Conservation (phyloP, 1,140 invertebrate species). For the Papilio xuthus region DNA sequence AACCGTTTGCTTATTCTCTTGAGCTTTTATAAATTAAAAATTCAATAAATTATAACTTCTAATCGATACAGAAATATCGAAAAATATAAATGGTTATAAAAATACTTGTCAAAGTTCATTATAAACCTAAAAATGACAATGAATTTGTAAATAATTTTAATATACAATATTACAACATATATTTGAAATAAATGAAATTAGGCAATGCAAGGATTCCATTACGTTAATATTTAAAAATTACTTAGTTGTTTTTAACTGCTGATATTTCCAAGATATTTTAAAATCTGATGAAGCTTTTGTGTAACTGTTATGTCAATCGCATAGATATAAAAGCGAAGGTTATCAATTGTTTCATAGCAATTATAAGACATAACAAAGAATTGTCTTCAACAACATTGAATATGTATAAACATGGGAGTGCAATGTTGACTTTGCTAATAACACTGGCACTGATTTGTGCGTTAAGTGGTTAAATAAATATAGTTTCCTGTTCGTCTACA, state of each 20-base stretch:
- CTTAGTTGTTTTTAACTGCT: no score
- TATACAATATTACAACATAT: no score
- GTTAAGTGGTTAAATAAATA: background rate
- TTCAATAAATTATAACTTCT: background rate
- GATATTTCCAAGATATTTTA: no score
- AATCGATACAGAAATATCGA: background rate
- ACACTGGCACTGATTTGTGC: background rate
- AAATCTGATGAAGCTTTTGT: background rate
- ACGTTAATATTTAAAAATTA: no score
- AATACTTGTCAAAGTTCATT: background rate
- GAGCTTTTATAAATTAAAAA: background rate
- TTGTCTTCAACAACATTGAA: background rate
- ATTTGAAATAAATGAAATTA: no score
- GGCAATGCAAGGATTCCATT: no score
- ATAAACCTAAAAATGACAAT: background rate
- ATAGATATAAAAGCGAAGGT: background rate
- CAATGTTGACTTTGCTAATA: slow-evolving; percentile 3
- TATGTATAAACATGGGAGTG: background rate
- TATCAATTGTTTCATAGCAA: background rate
- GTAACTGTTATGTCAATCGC: background rate
- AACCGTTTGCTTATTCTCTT: background rate
- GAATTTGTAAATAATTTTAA: no score
- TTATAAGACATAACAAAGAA: background rate
- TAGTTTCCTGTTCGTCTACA: background rate
- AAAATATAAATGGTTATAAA: background rate